A percentile compares a stretch with the other conserved stretches of the same genome.
phyloP scores from a whole-genome alignment of 2,888 invertebrate genomes.

The Drosophila meridiana region DNA sequence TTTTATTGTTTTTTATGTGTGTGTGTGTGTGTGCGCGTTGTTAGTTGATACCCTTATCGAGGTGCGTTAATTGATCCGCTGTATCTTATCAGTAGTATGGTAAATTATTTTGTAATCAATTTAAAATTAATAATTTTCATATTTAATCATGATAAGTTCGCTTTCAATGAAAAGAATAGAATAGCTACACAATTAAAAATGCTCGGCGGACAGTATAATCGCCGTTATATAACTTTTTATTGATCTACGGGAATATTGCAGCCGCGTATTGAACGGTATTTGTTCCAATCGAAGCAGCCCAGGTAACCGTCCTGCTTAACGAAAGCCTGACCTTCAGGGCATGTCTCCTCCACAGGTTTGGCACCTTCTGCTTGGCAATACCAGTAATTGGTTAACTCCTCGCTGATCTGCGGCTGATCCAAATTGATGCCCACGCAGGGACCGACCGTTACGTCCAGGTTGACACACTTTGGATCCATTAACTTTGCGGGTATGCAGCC shows the following conservation, averaged over 20 bases:
- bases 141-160: slow-evolving; percentile 61
- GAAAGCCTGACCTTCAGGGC: slow-evolving; percentile 39
- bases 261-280: slow-evolving; percentile 52
- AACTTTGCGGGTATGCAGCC: slow-evolving; percentile 48
- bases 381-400: slow-evolving; percentile 38
- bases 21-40: no score
- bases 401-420: slow-evolving; percentile 46
- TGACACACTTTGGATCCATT: slow-evolving; percentile 53
- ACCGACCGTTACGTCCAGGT: slow-evolving; percentile 16
- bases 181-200: slow-evolving; percentile 45
- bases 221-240: slow-evolving; percentile 7
- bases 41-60: slow-evolving; percentile 3
- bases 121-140: slow-evolving; percentile 59
- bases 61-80: slow-evolving; percentile 2
- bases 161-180: slow-evolving; percentile 18
- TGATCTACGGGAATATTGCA: slow-evolving; percentile 30
- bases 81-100: slow-evolving; percentile 27
- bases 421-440: slow-evolving; percentile 48
- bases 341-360: slow-evolving; percentile 26
- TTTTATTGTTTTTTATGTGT: background rate
- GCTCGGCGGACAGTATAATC: slow-evolving; percentile 20
- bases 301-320: slow-evolving; percentile 47
- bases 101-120: slow-evolving; percentile 65
- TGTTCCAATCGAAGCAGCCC: slow-evolving; percentile 57
- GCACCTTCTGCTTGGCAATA: slow-evolving; percentile 31